Percentiles rank a stretch among this genome's conserved stretches.
phyloP scores from a whole-genome alignment of 2,797 vertebrate species.

The Parauchenoglanis ngamensis region DNA sequence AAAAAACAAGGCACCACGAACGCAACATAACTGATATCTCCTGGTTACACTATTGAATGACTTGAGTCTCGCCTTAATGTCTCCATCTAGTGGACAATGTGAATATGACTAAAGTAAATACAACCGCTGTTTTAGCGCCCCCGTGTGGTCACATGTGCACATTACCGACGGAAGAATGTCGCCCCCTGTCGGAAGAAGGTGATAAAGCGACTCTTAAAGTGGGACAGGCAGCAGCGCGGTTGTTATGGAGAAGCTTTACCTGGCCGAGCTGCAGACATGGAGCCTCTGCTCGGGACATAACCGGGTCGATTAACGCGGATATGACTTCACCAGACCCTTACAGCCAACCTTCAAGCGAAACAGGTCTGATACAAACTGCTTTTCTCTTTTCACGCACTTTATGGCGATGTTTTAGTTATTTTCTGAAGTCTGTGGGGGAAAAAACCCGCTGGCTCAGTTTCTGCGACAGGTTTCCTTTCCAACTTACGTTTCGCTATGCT shows the following conservation, averaged over 20 bases:
- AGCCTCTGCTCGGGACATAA: conserved; percentile 63
- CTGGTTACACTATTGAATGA: too few species aligned
- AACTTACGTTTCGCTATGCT: neutral
- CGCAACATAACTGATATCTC: too few species aligned
- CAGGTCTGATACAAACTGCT: conserved; percentile 29
- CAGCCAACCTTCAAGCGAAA: conserved; percentile 8
- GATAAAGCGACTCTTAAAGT: neutral
- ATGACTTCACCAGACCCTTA: neutral
- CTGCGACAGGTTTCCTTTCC: conserved; percentile 34
- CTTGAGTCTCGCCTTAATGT: neutral
- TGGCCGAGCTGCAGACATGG: conserved; percentile 24
- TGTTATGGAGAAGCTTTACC: conserved; percentile 78
- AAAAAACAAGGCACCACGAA: too few species aligned
- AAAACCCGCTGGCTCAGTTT: neutral
- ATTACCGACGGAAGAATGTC: neutral
- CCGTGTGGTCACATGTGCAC: neutral
- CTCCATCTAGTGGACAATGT: neutral
- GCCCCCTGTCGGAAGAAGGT: conserved; percentile 11
- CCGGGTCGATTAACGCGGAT: conserved; percentile 26
- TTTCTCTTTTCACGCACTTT: neutral
- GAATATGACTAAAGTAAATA: too few species aligned
- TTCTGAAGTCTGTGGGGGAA: neutral
- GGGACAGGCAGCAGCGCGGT: conserved; percentile 54
- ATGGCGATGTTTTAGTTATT: neutral
- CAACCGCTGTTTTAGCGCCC: neutral